Conservation (phyloP, 2,113 vertebrate genomes). For the Empidonax alnorum region DNA sequence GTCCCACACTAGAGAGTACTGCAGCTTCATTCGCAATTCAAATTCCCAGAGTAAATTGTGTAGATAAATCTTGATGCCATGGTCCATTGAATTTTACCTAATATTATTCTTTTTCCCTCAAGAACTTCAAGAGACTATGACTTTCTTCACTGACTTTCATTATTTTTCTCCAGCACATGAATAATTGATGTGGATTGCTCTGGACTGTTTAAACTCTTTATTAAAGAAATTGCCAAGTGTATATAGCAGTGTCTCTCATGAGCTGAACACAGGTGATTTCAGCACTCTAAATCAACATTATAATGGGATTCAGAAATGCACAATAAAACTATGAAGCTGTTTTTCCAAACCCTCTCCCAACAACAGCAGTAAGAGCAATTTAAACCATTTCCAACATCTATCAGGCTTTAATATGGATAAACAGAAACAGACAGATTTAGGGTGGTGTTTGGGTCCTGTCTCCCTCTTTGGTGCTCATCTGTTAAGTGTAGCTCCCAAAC, state of each 20-base stretch:
- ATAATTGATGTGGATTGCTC: constrained; percentile 21
- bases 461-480: not conserved
- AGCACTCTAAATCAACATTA: not conserved
- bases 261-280: not conserved
- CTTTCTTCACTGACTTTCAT: constrained; percentile 24
- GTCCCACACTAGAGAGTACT: not conserved
- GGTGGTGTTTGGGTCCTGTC: not conserved
- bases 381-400: not conserved
- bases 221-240: constrained; percentile 15
- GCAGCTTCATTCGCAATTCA: not conserved
- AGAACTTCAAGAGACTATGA: not conserved
- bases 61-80: constrained; percentile 31
- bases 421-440: not conserved
- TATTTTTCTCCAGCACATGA: not conserved
- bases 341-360: not conserved
- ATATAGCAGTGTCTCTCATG: not conserved
- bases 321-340: not conserved
- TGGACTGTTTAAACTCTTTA: constrained; percentile 26
- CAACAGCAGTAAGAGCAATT: not conserved
- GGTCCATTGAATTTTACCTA: constrained; percentile 13
- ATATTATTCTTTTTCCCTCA: constrained; percentile 33
- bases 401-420: not conserved
- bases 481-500: not conserved
- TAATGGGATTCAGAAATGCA: not conserved
- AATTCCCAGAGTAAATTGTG: not conserved